Conservation (phyloP, 2,888 invertebrate genomes). For the Petrolisthes manimaculis region DNA sequence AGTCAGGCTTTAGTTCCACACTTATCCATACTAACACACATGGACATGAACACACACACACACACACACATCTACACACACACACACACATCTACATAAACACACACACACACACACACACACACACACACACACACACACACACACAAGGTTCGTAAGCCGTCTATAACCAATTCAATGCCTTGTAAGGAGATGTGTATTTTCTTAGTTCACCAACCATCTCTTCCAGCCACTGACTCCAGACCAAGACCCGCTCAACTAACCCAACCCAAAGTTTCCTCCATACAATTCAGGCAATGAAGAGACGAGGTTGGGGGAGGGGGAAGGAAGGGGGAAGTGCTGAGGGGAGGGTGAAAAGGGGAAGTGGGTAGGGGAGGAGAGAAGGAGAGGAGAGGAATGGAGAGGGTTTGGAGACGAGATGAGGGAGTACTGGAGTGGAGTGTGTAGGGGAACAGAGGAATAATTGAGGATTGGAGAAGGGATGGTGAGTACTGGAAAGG, state of each 20-base stretch:
- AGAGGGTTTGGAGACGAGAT: too few species aligned
- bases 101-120: not conserved
- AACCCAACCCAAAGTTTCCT: slow-evolving; percentile 36
- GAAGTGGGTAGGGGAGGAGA: not conserved
- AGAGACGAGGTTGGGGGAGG: not conserved
- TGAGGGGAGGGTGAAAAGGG: not conserved
- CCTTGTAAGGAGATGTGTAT: slow-evolving; percentile 24
- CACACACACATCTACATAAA: too few species aligned
- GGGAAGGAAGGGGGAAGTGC: not conserved
- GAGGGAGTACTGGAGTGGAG: too few species aligned
- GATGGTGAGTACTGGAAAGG: too few species aligned
- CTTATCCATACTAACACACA: too few species aligned
- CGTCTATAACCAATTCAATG: not conserved
- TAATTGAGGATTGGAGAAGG: too few species aligned
- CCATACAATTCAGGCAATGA: too few species aligned
- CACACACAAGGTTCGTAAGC: not conserved
- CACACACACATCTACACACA: not conserved
- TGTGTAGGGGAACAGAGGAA: too few species aligned
- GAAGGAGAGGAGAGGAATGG: not conserved
- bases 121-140: not conserved
- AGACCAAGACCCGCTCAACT: slow-evolving; percentile 24
- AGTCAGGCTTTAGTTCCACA: not conserved
- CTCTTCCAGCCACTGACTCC: slow-evolving; percentile 27
- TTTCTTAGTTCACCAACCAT: slow-evolving; percentile 24
- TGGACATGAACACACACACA: slow-evolving; percentile 1